These are phyloP conservation scores for Malurus alboscapulatus DNA, from an alignment of 2,113 vertebrate genomes.

Conservation along the genomic window DNA sequence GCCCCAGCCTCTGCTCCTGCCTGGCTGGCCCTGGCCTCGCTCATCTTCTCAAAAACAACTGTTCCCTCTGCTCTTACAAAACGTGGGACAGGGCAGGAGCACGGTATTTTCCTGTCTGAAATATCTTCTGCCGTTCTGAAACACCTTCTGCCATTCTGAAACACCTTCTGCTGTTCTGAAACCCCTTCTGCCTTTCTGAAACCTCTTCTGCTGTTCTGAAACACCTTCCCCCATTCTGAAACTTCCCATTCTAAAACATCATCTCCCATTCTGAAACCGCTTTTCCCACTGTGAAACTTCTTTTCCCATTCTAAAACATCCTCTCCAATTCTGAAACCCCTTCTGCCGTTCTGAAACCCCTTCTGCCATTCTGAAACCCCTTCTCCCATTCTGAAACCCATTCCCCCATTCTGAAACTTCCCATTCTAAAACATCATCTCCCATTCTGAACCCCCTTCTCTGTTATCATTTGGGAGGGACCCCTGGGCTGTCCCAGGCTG, in stretches of 20 bases:
- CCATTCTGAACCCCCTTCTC: neutral
- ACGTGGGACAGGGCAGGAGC: neutral
- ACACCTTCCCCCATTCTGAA: accelerated
- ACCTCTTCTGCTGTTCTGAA: accelerated
- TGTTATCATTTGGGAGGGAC: neutral
- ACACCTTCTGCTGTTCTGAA: neutral
- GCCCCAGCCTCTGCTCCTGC: neutral
- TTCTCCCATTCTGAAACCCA: neutral
- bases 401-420: neutral
- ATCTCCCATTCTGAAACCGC: neutral
- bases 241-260: accelerated
- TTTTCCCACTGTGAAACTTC: neutral
- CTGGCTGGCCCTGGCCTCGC: neutral
- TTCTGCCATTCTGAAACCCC: neutral
- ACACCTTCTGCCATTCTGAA: accelerated
- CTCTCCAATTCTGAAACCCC: accelerated
- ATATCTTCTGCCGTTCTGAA: neutral
- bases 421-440: no score
- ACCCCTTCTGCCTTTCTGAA: neutral
- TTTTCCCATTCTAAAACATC: no score
- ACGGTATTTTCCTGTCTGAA: accelerated
- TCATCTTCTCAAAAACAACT: neutral
- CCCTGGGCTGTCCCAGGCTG: neutral
- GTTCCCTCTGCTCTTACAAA: neutral
- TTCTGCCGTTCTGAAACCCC: neutral